Evolutionary conservation across 2,113 vertebrate species (phyloP), one percentile per base, ranked within the genome.

Genomic region (Jaculus jaculus): DNA sequence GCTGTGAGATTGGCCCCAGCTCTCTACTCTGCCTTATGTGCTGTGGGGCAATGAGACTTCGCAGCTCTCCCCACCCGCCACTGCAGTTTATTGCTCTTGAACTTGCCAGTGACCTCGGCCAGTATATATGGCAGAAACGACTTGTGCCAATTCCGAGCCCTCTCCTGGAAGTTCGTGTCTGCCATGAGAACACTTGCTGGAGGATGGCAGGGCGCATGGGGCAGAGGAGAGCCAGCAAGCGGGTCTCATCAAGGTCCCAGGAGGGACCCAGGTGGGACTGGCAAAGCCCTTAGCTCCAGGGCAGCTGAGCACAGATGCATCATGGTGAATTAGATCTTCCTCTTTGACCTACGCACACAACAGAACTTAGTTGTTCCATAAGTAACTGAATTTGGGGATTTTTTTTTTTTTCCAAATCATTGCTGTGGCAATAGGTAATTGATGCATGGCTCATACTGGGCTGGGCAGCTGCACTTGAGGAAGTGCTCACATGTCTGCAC

Each of bases 101-200:
- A 73, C 32, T 17, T 63, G 47, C 3, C 32, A 69, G 47, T 32
- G 42, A 30, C 12, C 42, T 34, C 42, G 84, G 61, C n/a, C 37
- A 3, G 20, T 9, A 72, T 16, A 34, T 16, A 7, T 18, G 16
- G 71, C 34, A 8, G 63, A 21, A 60, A 34, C 16, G 54, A 28
- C 15, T 4, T 1, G 34, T 15, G 7, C 7, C 3, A 1, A 18
- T 23, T 21, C 2, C 1, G 21, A 32, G 30, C 7, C 32, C 30
- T 69, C 6, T 77, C 4, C 30, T 30, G 34, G 39, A 58, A 13
- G 34, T 34, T 73, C 24, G 4, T 61, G 16, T 72, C 34, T 15
- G 7, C 7, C 20, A 8, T 0, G 47, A 74, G 66, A 61, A 15
- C 24, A 11, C 13, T 8, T 39, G 65, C 47, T 86, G 66, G 37